A percentile compares a stretch with the other conserved stretches of the same genome.
Conservation (phyloP, 2,888 invertebrate species). For the Nezara viridula region DNA sequence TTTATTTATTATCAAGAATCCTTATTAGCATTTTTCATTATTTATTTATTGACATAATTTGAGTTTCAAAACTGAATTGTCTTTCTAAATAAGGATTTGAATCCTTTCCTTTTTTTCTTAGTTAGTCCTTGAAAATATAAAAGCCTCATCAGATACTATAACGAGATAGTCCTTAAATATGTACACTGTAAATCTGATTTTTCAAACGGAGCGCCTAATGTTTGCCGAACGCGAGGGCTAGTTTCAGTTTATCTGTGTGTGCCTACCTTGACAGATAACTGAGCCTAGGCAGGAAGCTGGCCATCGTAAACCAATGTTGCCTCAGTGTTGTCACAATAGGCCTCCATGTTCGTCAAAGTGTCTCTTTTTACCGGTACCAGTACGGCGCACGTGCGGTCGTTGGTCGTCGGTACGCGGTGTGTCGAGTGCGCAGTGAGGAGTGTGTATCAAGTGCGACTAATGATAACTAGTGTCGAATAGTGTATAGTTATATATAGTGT, state of each 20-base stretch:
- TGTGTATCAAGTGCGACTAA: not conserved
- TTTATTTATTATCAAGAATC: too few species aligned
- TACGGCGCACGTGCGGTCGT: not conserved
- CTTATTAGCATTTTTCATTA: too few species aligned
- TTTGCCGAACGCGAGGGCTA: not conserved
- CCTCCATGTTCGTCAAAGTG: not conserved
- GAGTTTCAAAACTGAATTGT: too few species aligned
- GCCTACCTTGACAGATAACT: constrained; percentile 45
- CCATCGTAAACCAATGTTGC: constrained; percentile 31
- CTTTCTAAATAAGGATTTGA: too few species aligned
- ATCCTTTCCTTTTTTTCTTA: too few species aligned
- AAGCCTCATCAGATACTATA: not conserved
- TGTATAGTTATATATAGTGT: too few species aligned
- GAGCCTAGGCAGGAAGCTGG: not conserved
- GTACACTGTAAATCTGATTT: not conserved
- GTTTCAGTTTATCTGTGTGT: not conserved
- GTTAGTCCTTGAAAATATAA: too few species aligned
- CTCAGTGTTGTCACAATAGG: not conserved
- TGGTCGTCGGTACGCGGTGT: not conserved
- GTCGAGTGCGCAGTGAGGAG: not conserved
- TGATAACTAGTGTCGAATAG: too few species aligned
- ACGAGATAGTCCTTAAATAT: not conserved
- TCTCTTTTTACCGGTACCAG: not conserved
- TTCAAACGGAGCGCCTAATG: not conserved
- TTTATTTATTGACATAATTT: too few species aligned